phyloP scores from a whole-genome alignment of 2,888 invertebrate species.

The Schizaphis graminum region DNA sequence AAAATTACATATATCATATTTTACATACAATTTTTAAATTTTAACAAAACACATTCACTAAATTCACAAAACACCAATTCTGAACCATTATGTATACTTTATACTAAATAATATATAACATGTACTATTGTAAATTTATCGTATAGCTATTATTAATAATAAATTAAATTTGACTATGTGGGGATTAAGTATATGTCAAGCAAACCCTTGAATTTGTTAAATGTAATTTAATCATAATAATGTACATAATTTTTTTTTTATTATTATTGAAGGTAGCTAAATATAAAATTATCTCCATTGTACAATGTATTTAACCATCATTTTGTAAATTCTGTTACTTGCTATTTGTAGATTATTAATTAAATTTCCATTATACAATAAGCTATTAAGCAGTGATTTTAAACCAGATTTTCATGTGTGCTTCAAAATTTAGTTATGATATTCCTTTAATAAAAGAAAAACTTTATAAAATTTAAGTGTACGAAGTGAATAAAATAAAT shows the following conservation, averaged over 20 bases:
- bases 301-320: not conserved
- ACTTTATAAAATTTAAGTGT: not conserved
- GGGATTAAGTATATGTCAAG: not conserved
- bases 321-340: not conserved
- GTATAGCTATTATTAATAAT: not conserved
- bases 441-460: not conserved
- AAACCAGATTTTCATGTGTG: not conserved
- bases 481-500: too few species aligned
- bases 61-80: too few species aligned
- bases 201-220: not conserved
- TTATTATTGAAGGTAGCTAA: not conserved
- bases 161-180: not conserved
- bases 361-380: not conserved
- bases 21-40: too few species aligned
- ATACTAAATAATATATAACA: not conserved
- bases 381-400: not conserved
- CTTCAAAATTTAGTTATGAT: not conserved
- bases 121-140: not conserved
- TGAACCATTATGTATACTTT: too few species aligned
- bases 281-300: not conserved
- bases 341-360: not conserved
- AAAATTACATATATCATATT: too few species aligned
- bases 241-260: not conserved
- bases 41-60: too few species aligned
- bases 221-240: not conserved